Percentiles rank a stretch among this genome's conserved stretches.
Conservation (phyloP, 2,113 vertebrate genomes). For the Clarias batrachus region DNA sequence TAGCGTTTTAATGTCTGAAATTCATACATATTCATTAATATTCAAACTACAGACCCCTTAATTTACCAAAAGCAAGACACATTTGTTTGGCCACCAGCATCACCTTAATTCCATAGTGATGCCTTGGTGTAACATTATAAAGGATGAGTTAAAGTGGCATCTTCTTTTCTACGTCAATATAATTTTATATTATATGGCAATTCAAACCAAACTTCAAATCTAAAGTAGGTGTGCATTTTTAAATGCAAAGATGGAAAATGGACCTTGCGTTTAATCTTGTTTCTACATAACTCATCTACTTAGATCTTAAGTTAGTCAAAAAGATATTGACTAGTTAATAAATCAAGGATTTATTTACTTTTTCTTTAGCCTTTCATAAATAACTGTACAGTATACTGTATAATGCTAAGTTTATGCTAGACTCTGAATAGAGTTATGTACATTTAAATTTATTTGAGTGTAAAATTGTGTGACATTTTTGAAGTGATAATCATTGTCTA, state of each 20-base stretch:
- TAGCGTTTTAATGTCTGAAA: not conserved
- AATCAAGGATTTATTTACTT: not conserved
- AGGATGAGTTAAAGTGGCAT: not conserved
- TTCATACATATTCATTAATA: not conserved
- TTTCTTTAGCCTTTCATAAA: not conserved
- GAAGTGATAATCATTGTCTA: not conserved
- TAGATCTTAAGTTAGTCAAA: not conserved
- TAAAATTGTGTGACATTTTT: not conserved
- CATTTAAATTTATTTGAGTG: too few relatives aligned
- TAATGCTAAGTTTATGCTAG: too few relatives aligned
- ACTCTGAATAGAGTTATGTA: too few relatives aligned
- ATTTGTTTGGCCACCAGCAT: not conserved
- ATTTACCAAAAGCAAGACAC: not conserved
- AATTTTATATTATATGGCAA: too few relatives aligned
- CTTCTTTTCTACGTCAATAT: not conserved
- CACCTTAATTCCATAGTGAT: not conserved
- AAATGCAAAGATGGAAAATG: not conserved
- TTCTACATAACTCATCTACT: not conserved
- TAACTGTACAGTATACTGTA: too few relatives aligned
- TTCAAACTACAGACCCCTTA: not conserved
- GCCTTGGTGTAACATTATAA: not conserved
- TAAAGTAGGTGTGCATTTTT: not conserved
- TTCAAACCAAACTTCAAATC: not conserved
- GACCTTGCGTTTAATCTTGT: not conserved
- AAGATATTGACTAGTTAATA: not conserved